phyloP scores from a whole-genome alignment of 2,797 vertebrate species.

The Glyptemys insculpta region DNA sequence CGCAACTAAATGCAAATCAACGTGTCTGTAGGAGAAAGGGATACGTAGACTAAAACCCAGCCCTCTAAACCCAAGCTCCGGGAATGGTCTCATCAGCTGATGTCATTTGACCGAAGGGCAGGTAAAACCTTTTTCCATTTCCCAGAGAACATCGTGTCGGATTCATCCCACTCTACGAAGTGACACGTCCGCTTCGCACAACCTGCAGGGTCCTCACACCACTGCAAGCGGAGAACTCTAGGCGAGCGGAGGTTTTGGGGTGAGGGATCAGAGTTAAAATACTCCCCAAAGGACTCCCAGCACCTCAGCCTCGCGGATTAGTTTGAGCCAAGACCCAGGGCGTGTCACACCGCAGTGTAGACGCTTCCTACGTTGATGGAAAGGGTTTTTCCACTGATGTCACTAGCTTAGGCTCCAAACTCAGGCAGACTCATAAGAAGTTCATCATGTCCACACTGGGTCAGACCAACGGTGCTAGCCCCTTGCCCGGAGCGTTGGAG shows the following conservation, averaged over 20 bases:
- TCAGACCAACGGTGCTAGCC: no score
- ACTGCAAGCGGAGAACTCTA: not conserved
- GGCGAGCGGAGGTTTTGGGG: not conserved
- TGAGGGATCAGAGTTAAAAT: no score
- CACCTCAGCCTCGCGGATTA: no score
- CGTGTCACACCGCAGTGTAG: no score
- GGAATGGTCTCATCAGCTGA: slow-evolving; percentile 54
- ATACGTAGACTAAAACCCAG: not conserved
- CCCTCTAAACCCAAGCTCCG: not conserved
- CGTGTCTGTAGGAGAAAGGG: not conserved
- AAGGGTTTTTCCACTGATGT: no score
- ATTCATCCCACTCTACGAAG: not conserved
- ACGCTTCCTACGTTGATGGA: no score
- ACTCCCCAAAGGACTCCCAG: no score
- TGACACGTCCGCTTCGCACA: not conserved
- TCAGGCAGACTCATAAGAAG: no score
- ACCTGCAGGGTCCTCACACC: not conserved
- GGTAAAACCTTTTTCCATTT: slow-evolving; percentile 33
- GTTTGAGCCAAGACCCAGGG: no score
- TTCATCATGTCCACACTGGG: no score
- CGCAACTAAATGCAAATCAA: not conserved
- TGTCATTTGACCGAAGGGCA: slow-evolving; percentile 43
- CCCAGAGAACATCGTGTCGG: not conserved
- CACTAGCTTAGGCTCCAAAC: no score
- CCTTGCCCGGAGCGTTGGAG: no score